These are phyloP conservation scores for Epizoanthus fatuus DNA, from an alignment of 92 coral and sea anemone species.

Conservation along the genomic window DNA sequence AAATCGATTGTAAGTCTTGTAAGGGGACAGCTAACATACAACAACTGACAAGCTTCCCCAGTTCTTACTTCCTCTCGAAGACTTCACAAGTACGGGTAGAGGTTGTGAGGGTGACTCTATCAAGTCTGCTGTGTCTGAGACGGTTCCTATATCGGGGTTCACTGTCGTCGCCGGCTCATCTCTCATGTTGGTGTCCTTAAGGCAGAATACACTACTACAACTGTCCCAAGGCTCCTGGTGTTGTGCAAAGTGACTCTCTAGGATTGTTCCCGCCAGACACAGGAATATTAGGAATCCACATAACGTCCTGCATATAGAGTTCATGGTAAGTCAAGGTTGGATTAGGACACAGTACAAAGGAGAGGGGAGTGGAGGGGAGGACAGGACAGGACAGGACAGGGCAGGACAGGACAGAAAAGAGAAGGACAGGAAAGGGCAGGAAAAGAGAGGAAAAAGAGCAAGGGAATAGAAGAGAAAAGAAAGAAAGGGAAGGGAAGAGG, in stretches of 20 bases:
- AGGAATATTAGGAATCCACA: constrained; percentile 84
- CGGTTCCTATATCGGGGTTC: neutral
- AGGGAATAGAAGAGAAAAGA: neutral
- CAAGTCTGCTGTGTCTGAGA: constrained; percentile 20
- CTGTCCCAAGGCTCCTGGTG: neutral
- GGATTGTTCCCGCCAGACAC: constrained; percentile 83
- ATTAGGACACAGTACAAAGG: too few species aligned
- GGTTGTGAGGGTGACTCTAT: too few species aligned
- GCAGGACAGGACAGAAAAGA: neutral
- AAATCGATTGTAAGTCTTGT: too few species aligned
- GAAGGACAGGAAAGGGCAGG: neutral
- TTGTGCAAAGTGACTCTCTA: constrained; percentile 50
- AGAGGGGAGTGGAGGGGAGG: too few species aligned
- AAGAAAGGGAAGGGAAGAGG: neutral
- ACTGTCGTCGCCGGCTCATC: neutral
- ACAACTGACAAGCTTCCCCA: neutral
- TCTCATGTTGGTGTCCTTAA: neutral
- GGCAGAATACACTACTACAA: constrained; percentile 14
- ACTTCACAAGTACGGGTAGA: neutral
- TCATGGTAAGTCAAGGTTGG: too few species aligned
- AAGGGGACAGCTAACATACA: too few species aligned
- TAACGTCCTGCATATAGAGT: constrained; percentile 57
- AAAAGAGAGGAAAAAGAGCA: neutral
- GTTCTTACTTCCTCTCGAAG: constrained; percentile 5
- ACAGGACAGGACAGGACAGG: neutral